Percentiles rank a stretch among this genome's conserved stretches.
phyloP scores from a whole-genome alignment of 64 coral and sea anemone species.

The Montipora foliosa region DNA sequence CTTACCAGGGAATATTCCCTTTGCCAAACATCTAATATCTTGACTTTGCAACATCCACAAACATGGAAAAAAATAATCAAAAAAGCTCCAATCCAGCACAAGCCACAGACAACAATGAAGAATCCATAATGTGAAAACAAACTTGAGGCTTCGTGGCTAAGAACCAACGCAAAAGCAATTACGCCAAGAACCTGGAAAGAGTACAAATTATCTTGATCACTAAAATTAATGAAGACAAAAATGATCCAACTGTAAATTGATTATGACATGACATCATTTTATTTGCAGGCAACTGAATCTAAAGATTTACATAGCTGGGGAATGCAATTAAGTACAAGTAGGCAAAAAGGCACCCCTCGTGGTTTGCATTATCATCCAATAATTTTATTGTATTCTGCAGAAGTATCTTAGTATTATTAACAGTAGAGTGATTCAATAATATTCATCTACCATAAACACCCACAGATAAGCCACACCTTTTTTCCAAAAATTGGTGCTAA shows the following conservation, averaged over 20 bases:
- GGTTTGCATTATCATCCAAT: no score
- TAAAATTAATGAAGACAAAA: background rate
- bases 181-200: constrained; percentile 74
- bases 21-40: constrained; percentile 90
- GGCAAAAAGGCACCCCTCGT: no score
- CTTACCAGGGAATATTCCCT: constrained; percentile 96
- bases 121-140: constrained; percentile 98
- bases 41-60: constrained; percentile 85
- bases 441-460: no score
- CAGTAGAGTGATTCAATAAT: no score
- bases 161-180: constrained; percentile 85
- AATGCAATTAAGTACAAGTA: no score
- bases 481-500: no score
- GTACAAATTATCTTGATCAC: background rate
- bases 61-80: constrained; percentile 82
- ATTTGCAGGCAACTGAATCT: no score
- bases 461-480: no score
- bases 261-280: background rate
- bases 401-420: no score
- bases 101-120: constrained; percentile 91
- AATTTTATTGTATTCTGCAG: no score
- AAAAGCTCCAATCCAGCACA: constrained; percentile 89
- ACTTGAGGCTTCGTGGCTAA: constrained; percentile 70
- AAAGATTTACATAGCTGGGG: no score
- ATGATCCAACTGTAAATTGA: background rate